Percentiles rank a stretch among this genome's conserved stretches.
Conservation (phyloP, 2,888 invertebrate genomes). For the Adineta ricciae region DNA sequence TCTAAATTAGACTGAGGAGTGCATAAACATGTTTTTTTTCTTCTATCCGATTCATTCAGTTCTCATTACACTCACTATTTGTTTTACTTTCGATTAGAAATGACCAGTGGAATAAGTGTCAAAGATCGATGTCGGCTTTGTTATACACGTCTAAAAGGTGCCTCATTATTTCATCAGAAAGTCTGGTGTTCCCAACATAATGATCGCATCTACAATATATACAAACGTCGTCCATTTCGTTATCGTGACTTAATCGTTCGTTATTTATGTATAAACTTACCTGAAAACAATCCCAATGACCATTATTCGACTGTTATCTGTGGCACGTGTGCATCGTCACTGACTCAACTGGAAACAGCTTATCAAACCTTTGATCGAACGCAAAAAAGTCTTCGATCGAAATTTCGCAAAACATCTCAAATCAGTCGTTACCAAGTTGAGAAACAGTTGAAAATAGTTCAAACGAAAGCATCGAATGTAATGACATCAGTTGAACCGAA, state of each 20-base stretch:
- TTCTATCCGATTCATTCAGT: not conserved
- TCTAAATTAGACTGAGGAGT: not conserved
- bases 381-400: not conserved
- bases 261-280: constrained; percentile 14
- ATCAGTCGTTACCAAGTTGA: not conserved
- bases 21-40: not conserved
- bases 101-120: not conserved
- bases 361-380: not conserved
- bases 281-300: not conserved
- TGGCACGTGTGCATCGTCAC: not conserved
- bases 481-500: not conserved
- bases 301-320: constrained; percentile 14
- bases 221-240: constrained; percentile 8
- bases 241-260: constrained; percentile 21
- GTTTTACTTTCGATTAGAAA: not conserved
- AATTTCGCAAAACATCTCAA: constrained; percentile 14
- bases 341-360: not conserved
- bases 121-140: constrained; percentile 14
- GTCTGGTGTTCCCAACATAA: constrained; percentile 1
- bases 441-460: not conserved
- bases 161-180: not conserved
- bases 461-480: not conserved
- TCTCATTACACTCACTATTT: not conserved
- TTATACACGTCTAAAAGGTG: not conserved
- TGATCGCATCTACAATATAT: not conserved